Conservation (phyloP, 2,888 invertebrate species). For the Lasioglossum malachurum region DNA sequence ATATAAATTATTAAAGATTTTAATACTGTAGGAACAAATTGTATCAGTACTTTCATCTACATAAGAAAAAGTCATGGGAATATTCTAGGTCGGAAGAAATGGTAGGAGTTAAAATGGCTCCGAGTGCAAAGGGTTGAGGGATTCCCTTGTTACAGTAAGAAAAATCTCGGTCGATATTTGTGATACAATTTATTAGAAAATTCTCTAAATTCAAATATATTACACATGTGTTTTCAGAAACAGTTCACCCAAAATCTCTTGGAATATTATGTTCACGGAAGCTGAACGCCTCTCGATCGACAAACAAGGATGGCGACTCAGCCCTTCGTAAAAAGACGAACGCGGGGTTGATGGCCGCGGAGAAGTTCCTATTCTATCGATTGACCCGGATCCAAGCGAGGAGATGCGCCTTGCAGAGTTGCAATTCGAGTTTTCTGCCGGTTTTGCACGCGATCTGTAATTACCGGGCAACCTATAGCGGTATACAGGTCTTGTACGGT, state of each 20-base stretch:
- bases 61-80: no score
- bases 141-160: not conserved
- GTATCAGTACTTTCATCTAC: no score
- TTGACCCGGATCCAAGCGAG: conserved; percentile 59
- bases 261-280: not conserved
- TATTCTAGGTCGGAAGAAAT: no score
- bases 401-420: conserved; percentile 20
- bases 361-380: conserved; percentile 56
- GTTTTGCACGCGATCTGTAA: conserved; percentile 59
- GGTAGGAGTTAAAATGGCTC: no score
- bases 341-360: conserved; percentile 12
- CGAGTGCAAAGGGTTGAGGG: not conserved
- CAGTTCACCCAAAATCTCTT: conserved; percentile 13
- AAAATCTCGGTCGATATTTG: not conserved
- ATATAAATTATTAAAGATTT: no score
- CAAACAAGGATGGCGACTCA: not conserved
- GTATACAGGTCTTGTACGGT: conserved; percentile 18
- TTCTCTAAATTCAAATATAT: conserved; percentile 20
- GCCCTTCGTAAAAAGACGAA: conserved; percentile 3
- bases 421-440: conserved; percentile 44
- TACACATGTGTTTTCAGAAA: conserved; percentile 16
- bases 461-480: conserved; percentile 41
- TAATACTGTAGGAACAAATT: no score
- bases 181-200: conserved; percentile 11
- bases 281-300: not conserved